A percentile compares a stretch with the other conserved stretches of the same genome.
phyloP scores from a whole-genome alignment of 37 sponge, comb jelly and placozoan species.

The Spongia lamella region DNA sequence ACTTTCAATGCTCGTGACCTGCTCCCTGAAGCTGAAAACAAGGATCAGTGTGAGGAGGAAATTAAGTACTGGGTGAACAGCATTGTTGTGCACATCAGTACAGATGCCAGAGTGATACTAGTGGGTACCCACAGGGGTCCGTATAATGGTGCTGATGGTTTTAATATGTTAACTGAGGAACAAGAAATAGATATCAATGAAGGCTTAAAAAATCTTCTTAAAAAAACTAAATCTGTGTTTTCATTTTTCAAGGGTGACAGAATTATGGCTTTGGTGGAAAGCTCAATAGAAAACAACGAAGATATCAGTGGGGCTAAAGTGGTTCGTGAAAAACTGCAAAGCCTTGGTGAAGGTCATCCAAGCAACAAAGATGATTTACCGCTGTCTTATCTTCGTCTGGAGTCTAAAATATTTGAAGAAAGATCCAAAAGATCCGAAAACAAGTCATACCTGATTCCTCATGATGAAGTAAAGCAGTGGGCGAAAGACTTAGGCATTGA shows the following conservation, averaged over 20 bases:
- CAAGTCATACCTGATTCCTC: too few species aligned
- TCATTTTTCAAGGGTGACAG: too few species aligned
- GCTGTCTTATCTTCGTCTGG: slow-evolving; percentile 37
- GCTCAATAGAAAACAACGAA: slow-evolving; percentile 21
- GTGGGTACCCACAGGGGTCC: slow-evolving; percentile 48
- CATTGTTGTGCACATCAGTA: slow-evolving; percentile 50
- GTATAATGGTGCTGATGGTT: neutral
- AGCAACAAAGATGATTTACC: slow-evolving; percentile 45
- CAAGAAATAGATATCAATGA: too few species aligned
- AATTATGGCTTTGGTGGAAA: slow-evolving; percentile 26
- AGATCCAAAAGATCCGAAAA: too few species aligned
- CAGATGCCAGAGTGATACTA: slow-evolving; percentile 24
- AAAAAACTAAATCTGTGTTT: too few species aligned
- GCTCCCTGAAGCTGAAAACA: neutral
- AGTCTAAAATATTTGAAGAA: neutral
- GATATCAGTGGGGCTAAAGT: slow-evolving; percentile 17
- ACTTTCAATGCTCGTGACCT: slow-evolving; percentile 35
- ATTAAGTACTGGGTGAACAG: slow-evolving; percentile 62
- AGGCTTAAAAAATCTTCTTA: too few species aligned
- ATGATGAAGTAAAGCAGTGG: neutral
- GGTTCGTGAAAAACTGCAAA: slow-evolving; percentile 17
- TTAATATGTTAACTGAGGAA: slow-evolving; percentile 1
- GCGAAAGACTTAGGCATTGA: slow-evolving; percentile 1
- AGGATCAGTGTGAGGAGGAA: neutral
- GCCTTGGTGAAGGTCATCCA: slow-evolving; percentile 10